Evolutionary conservation across 2,797 vertebrate species (phyloP).

Genomic region (Catostomus latipinnis): DNA sequence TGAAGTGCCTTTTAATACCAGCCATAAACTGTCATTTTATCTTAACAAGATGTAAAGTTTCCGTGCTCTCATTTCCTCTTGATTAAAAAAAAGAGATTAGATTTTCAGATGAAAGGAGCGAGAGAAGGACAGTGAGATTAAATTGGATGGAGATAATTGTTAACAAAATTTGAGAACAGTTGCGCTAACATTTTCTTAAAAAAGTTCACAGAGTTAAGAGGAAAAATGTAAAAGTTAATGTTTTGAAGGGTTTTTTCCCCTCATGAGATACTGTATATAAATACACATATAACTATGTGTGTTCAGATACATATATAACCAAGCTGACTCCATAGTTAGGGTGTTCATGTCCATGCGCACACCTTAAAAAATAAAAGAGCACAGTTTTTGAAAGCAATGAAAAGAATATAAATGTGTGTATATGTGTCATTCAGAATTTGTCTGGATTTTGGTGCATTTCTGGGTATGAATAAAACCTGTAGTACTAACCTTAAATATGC

Average conservation of each 20-base stretch:
- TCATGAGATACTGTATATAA: not conserved
- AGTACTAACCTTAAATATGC: constrained; percentile 93
- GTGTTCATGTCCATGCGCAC: not conserved
- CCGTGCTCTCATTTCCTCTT: constrained; percentile 75
- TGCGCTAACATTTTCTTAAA: not conserved
- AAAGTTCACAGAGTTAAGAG: not conserved
- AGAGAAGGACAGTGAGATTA: constrained; percentile 50
- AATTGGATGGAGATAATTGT: constrained; percentile 13
- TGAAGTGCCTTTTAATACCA: constrained; percentile 75
- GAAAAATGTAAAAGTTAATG: too few species aligned
- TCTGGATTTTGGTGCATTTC: not conserved
- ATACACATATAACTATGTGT: not conserved
- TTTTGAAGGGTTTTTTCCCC: too few species aligned
- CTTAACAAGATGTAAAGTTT: constrained; percentile 78
- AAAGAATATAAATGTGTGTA: not conserved
- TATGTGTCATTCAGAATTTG: not conserved
- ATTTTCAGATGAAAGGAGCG: constrained; percentile 75
- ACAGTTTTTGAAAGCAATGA: not conserved
- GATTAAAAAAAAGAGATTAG: constrained; percentile 77
- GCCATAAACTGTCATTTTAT: constrained; percentile 77
- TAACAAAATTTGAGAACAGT: not conserved
- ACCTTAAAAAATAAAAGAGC: not conserved
- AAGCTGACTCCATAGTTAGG: not conserved
- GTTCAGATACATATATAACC: not conserved
- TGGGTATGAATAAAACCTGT: not conserved